Percentiles rank a stretch among this genome's conserved stretches.
Conservation (phyloP, 2,797 vertebrate genomes). For the Acanthornis magna region DNA sequence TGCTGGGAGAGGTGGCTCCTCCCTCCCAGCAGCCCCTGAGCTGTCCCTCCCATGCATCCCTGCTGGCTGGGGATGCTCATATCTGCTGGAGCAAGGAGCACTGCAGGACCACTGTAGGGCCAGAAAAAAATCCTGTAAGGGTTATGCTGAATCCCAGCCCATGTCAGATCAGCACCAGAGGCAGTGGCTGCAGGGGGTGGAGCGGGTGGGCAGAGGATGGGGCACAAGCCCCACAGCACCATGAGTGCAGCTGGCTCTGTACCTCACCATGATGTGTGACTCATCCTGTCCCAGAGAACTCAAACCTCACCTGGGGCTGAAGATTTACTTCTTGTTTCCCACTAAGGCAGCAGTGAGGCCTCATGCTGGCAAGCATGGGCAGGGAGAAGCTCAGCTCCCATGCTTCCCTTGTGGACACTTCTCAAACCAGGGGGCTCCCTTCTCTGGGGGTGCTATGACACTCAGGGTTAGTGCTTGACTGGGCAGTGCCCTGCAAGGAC, state of each 20-base stretch:
- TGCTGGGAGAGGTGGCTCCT: background rate
- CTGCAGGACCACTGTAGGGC: fast-evolving
- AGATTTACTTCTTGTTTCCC: background rate
- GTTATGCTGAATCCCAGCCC: background rate
- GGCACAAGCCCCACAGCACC: fast-evolving
- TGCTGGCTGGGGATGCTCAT: background rate
- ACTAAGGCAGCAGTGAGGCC: background rate
- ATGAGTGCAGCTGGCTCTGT: background rate
- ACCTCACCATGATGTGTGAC: background rate
- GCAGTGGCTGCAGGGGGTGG: background rate
- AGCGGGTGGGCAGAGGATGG: background rate
- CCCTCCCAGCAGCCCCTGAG: background rate
- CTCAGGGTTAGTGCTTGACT: background rate
- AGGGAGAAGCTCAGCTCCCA: background rate
- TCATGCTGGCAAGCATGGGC: background rate
- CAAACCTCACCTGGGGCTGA: background rate
- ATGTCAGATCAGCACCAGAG: fast-evolving
- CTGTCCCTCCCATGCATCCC: background rate
- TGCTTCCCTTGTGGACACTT: background rate
- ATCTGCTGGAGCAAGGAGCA: fast-evolving
- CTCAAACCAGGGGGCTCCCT: fast-evolving
- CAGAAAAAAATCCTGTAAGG: background rate
- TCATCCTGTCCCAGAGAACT: background rate
- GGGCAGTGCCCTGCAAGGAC: background rate
- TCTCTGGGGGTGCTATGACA: background rate